Evolutionary conservation across 2,888 invertebrate genomes (phyloP).

Genomic region (Cryptocephalus primarius): DNA sequence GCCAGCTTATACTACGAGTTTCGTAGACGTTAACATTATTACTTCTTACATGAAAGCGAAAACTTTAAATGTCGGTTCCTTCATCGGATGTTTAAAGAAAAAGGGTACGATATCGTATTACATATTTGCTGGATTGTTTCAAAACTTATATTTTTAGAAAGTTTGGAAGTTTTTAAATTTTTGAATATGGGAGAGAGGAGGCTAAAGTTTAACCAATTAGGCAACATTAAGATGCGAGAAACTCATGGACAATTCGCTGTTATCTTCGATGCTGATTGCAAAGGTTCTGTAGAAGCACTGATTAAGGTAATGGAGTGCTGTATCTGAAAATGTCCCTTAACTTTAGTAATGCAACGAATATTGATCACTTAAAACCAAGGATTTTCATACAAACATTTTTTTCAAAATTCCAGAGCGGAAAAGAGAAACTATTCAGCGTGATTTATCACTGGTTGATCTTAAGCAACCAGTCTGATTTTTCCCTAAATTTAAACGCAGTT

Average conservation of each 20-base stretch:
- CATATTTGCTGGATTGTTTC: not conserved
- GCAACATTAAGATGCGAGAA: no score
- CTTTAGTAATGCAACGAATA: no score
- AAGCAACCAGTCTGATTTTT: constrained; percentile 8
- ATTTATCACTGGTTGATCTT: constrained; percentile 23
- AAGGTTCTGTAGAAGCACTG: no score
- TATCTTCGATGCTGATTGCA: no score
- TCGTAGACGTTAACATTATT: constrained; percentile 12
- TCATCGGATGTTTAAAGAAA: constrained; percentile 15
- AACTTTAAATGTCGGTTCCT: constrained; percentile 10
- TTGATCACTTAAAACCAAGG: no score
- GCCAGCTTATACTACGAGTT: no score
- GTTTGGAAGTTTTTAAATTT: constrained; percentile 2
- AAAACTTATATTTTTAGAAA: constrained; percentile 6
- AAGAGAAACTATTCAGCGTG: constrained; percentile 14
- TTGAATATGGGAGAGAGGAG: constrained; percentile 4
- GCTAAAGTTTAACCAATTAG: no score
- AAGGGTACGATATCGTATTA: constrained; percentile 10
- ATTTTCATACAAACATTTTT: no score
- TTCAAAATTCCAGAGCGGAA: constrained; percentile 20
- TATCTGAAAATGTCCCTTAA: no score
- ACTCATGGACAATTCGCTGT: no score
- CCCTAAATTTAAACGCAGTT: constrained; percentile 13
- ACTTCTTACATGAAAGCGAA: constrained; percentile 16
- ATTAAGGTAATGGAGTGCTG: no score